These are phyloP conservation scores for Glaucopsyche alexis DNA, from an alignment of 2,888 invertebrate species.

Conservation along the genomic window DNA sequence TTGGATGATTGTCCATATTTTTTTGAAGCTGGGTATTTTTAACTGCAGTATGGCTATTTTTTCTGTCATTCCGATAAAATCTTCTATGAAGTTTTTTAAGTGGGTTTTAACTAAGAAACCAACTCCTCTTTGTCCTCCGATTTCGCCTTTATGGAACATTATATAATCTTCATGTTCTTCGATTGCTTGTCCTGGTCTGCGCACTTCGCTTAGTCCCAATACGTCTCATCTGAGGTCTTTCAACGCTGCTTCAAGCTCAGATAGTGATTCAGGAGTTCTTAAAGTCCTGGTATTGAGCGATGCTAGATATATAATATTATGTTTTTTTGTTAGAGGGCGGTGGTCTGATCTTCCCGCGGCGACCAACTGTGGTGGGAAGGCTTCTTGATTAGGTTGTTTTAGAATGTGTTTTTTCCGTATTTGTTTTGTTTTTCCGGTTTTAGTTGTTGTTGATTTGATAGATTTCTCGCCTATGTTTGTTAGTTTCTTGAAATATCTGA, in stretches of 20 bases:
- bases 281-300: constrained; percentile 36
- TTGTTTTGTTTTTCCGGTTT: too few species aligned
- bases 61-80: constrained; percentile 35
- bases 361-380: too few species aligned
- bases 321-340: constrained; percentile 32
- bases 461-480: too few species aligned
- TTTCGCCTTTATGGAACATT: constrained; percentile 33
- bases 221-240: constrained; percentile 35
- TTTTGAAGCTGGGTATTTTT: constrained; percentile 34
- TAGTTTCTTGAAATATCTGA: too few species aligned
- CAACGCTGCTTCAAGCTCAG: constrained; percentile 33
- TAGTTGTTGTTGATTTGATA: too few species aligned
- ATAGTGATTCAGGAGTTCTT: constrained; percentile 33
- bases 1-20: constrained; percentile 35
- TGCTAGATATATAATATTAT: constrained; percentile 29
- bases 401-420: too few species aligned
- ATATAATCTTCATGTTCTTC: constrained; percentile 36
- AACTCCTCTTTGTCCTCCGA: constrained; percentile 27
- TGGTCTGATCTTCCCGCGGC: constrained; percentile 34
- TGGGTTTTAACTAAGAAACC: constrained; percentile 30
- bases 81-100: constrained; percentile 34
- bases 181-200: too few species aligned
- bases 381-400: too few species aligned
- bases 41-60: constrained; percentile 37
- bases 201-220: constrained; percentile 37